These are phyloP conservation scores for Istiophorus platypterus DNA, from an alignment of 2,113 vertebrate species.

Conservation along the genomic window DNA sequence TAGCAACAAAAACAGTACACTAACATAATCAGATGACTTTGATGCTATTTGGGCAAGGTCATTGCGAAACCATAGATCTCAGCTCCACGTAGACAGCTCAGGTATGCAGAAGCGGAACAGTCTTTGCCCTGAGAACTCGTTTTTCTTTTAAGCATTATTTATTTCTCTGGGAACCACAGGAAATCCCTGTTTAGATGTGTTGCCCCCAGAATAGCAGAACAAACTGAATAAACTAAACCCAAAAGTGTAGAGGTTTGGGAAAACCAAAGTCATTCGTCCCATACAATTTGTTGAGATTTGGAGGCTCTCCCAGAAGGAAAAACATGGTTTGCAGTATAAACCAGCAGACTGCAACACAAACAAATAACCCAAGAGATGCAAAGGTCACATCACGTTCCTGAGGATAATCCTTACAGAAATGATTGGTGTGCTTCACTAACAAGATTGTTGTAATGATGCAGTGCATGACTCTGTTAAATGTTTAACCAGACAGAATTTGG, in stretches of 20 bases:
- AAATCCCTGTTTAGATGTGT: constrained; percentile 78
- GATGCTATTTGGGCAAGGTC: constrained; percentile 45
- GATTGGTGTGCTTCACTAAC: constrained; percentile 40
- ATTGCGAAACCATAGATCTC: constrained; percentile 1
- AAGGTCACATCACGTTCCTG: constrained; percentile 30
- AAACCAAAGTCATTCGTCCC: constrained; percentile 48
- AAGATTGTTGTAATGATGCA: constrained; percentile 43
- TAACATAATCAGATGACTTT: constrained; percentile 66
- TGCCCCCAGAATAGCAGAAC: constrained; percentile 63
- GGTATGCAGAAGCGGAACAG: constrained; percentile 36
- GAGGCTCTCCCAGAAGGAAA: constrained; percentile 29
- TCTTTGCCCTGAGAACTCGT: constrained; percentile 57
- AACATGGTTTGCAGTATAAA: constrained; percentile 37
- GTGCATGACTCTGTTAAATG: constrained; percentile 48
- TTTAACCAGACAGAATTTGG: constrained; percentile 60
- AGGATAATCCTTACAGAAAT: constrained; percentile 41
- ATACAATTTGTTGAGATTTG: constrained; percentile 50
- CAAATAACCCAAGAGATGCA: constrained; percentile 43
- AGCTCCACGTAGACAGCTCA: constrained; percentile 31
- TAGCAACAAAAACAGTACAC: constrained; percentile 39
- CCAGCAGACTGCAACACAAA: constrained; percentile 37
- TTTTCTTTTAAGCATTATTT: constrained; percentile 56
- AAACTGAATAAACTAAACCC: constrained; percentile 52
- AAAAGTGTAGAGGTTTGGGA: constrained; percentile 35
- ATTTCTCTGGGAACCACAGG: constrained; percentile 80